phyloP scores from a whole-genome alignment of 2,888 invertebrate genomes.

The Hydrotaea cyrtoneurina region DNA sequence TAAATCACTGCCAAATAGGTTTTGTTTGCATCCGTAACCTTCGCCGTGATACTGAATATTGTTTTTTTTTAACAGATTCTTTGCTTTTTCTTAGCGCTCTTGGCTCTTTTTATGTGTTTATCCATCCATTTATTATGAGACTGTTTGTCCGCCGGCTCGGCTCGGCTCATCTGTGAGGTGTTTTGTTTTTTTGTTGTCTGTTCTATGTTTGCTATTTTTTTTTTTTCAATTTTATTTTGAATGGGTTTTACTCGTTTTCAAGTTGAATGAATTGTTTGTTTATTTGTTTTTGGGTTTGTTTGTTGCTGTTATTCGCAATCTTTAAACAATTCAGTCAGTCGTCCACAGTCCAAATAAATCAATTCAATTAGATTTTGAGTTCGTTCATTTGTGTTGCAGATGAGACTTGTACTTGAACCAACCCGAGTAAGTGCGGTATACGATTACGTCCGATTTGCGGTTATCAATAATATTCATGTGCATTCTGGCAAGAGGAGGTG shows the following conservation, averaged over 20 bases:
- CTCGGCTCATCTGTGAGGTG: neutral
- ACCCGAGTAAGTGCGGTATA: neutral
- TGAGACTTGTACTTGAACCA: slow-evolving; percentile 26
- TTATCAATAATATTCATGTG: neutral
- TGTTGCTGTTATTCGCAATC: neutral
- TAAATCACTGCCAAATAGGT: slow-evolving; percentile 12
- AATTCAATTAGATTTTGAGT: slow-evolving; percentile 13
- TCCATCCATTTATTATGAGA: slow-evolving; percentile 5
- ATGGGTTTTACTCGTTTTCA: slow-evolving; percentile 1
- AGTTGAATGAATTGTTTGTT: slow-evolving; percentile 35
- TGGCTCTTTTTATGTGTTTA: neutral
- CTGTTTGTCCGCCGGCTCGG: neutral
- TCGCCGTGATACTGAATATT: slow-evolving; percentile 51
- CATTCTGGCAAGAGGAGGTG: too few relatives aligned
- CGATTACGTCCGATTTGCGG: neutral
- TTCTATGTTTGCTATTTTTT: neutral
- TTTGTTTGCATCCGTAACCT: slow-evolving; percentile 36
- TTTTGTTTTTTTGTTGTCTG: neutral
- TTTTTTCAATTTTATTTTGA: neutral
- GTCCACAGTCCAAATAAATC: slow-evolving; percentile 3
- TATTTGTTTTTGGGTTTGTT: neutral
- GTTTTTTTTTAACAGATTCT: neutral
- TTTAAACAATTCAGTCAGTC: neutral
- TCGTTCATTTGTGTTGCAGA: neutral
- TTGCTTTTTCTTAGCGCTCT: neutral